phyloP scores from a whole-genome alignment of 2,888 invertebrate species.

The Acanthosepion lycidas region DNA sequence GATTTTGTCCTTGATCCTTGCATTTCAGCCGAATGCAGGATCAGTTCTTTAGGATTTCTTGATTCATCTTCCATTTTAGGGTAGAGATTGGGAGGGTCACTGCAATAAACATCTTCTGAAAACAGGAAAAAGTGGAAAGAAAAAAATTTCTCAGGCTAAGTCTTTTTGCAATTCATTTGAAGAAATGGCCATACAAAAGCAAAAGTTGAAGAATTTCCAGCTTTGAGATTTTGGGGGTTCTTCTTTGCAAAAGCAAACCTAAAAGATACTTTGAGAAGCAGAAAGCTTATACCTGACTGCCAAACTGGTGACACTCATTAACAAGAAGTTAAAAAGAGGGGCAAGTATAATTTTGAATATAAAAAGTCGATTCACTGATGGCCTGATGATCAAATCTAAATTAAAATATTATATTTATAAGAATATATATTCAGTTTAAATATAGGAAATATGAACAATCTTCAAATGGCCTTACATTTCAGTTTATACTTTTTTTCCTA shows the following conservation, averaged over 20 bases:
- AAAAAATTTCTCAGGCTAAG: not conserved
- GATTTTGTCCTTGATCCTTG: not conserved
- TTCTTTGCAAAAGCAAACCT: not conserved
- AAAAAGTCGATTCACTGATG: no score
- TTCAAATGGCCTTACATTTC: no score
- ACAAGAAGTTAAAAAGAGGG: no score
- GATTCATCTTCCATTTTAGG: not conserved
- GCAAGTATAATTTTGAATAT: no score
- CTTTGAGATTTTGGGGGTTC: not conserved
- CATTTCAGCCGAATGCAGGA: not conserved
- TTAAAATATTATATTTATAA: no score
- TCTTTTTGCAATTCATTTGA: not conserved
- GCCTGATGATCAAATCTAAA: no score
- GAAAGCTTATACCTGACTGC: not conserved
- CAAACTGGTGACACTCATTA: no score
- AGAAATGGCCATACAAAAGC: not conserved
- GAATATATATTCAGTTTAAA: no score
- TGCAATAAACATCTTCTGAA: not conserved
- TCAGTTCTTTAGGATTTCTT: not conserved
- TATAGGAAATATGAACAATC: no score
- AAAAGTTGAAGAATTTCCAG: not conserved
- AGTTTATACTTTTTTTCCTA: no score
- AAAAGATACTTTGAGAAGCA: not conserved
- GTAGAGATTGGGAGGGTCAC: not conserved
- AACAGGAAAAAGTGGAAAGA: not conserved